These are phyloP conservation scores for Exocentrus adspersus DNA, from an alignment of 2,888 invertebrate species.

Conservation along the genomic window DNA sequence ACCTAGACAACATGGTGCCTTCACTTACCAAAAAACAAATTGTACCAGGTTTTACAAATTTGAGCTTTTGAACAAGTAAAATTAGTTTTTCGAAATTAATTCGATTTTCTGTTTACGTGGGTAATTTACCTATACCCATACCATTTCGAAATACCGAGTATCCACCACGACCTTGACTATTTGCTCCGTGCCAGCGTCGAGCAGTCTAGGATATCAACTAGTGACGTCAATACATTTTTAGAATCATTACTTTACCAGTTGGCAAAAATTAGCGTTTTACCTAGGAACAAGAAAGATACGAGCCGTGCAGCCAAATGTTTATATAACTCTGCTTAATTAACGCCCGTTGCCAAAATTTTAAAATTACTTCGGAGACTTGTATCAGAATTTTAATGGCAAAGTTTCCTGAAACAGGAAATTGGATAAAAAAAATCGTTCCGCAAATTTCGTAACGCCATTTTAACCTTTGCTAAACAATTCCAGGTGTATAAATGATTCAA, in stretches of 20 bases:
- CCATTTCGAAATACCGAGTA: constrained; percentile 3
- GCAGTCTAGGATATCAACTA: constrained; percentile 40
- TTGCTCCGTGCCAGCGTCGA: constrained; percentile 33
- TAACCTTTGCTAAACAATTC: background rate
- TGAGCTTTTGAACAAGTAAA: too few relatives aligned
- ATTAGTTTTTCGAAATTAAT: too few relatives aligned
- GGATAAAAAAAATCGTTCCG: background rate
- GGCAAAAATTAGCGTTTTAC: constrained; percentile 13
- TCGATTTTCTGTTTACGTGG: background rate
- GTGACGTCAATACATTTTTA: constrained; percentile 41
- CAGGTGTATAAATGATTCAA: background rate
- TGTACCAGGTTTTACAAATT: too few relatives aligned
- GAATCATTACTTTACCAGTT: constrained; percentile 20
- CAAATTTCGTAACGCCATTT: background rate
- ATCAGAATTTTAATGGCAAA: too few relatives aligned
- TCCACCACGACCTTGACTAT: constrained; percentile 14
- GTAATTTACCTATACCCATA: background rate
- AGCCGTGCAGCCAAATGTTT: background rate
- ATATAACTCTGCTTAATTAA: background rate
- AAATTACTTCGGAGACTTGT: too few relatives aligned
- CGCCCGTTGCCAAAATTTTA: too few relatives aligned
- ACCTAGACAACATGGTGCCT: too few relatives aligned
- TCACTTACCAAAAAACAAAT: too few relatives aligned
- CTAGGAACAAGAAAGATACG: constrained; percentile 3
- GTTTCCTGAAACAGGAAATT: background rate